Evolutionary conservation across 2,888 invertebrate genomes (phyloP), one percentile per base, ranked within the genome.

Genomic region (Thalpophila matura): DNA sequence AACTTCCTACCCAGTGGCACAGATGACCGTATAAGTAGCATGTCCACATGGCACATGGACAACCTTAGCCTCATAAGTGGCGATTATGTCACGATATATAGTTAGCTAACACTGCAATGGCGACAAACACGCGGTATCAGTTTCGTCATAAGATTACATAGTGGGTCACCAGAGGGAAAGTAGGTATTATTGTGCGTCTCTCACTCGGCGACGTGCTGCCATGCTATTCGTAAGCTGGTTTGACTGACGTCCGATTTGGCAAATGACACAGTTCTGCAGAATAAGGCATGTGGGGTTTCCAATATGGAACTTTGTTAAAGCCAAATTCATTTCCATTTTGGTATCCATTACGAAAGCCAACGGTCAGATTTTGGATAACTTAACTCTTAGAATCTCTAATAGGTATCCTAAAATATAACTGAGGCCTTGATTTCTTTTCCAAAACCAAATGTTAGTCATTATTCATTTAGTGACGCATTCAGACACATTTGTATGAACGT

Each of bases 41-140:
- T 43, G 55, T 62, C 45, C 65, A 65, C 63, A 64, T 64, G 58
- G 60, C 55, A 71, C 67, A 79, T 71, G 75, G 70, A 70, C 90
- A 93, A 93, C 94, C 93, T 94, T 93, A 92, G 93, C 93, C 93
- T 89, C 89, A 83, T 89, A 93, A 86, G 78, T 71, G 74, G 72
- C 70, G 57, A 77, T 89, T 86, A 86, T 83, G 81, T 89, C 86
- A 89, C 71, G 68, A 47, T 63, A 63, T 81, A 70, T 68, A 77
- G 84, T 91, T 90, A 87, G 77, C 80, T 87, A 91, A 91, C 75
- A 42, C 54, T 79, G 42, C 75, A 42, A 50, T 79, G 42, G 56
- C 57, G 64, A 66, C 64, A 65, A 75, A 77, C 68, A 79, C 57
- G 71, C 69, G 62, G 72, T 74, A 76, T 82, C 59, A 54, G 85